A percentile compares a stretch with the other conserved stretches of the same genome.
phyloP scores from a whole-genome alignment of 2,113 vertebrate genomes.

The Semicossyphus pulcher region DNA sequence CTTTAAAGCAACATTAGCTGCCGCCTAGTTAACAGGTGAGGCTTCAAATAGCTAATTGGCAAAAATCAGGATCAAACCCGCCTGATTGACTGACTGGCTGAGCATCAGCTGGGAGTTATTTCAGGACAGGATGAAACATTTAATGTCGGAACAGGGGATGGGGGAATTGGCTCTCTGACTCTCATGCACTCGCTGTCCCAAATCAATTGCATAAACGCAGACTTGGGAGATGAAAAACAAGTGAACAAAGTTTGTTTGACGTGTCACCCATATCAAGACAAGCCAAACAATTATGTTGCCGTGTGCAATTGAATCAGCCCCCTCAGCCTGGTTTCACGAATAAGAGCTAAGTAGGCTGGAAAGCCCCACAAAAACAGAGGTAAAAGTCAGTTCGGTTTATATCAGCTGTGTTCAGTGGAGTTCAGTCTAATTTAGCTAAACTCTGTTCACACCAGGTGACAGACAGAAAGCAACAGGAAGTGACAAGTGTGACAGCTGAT shows the following conservation, averaged over 20 bases:
- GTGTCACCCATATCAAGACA: background rate
- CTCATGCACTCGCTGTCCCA: background rate
- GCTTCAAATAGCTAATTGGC: constrained; percentile 18
- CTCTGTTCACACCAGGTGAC: constrained; percentile 9
- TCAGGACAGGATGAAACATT: background rate
- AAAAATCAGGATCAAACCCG: background rate
- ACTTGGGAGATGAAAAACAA: constrained; percentile 5
- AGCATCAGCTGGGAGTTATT: background rate
- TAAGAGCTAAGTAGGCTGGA: background rate
- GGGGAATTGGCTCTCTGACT: background rate
- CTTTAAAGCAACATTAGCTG: constrained; percentile 24
- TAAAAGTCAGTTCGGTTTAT: background rate
- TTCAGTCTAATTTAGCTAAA: background rate
- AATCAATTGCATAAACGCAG: constrained; percentile 25
- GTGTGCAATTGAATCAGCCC: background rate
- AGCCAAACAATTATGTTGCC: background rate
- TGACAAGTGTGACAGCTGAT: constrained; percentile 28
- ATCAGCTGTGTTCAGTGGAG: background rate
- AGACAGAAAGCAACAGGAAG: constrained; percentile 14
- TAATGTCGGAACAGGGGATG: background rate
- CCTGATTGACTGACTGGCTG: background rate
- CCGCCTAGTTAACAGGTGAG: constrained; percentile 17
- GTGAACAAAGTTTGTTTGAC: constrained; percentile 13
- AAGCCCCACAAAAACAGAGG: background rate
- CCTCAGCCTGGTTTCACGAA: constrained; percentile 17